phyloP scores from a whole-genome alignment of 2,797 vertebrate species.

The Cynodonichthys magdalenae region DNA sequence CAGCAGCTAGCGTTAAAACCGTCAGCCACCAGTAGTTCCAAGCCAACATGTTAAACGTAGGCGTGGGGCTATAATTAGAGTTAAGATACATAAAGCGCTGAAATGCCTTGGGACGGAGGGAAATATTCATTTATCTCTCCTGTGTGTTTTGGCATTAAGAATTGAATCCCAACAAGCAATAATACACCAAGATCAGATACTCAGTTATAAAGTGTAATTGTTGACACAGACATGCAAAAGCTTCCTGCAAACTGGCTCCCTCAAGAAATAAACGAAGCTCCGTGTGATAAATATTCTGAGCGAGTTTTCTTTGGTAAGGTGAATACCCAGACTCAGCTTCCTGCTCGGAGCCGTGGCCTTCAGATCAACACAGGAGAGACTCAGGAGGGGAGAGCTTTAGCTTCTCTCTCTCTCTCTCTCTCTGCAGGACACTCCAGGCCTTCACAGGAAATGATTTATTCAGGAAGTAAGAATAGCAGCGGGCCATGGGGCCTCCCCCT shows the following conservation, averaged over 20 bases:
- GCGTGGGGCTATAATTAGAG: conserved; percentile 62
- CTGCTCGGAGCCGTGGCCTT: conserved; percentile 46
- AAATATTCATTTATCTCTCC: conserved; percentile 47
- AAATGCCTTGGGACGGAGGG: conserved; percentile 34
- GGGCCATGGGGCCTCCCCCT: conserved; percentile 58
- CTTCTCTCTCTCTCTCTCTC: conserved; percentile 35
- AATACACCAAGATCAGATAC: conserved; percentile 42
- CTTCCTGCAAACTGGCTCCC: conserved; percentile 50
- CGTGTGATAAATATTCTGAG: conserved; percentile 57
- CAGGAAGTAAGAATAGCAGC: conserved; percentile 62
- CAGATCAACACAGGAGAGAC: conserved; percentile 34
- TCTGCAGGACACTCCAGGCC: conserved; percentile 58
- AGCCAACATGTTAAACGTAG: conserved; percentile 42
- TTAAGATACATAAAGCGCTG: conserved; percentile 24
- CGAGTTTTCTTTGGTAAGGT: conserved; percentile 43
- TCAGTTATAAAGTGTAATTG: conserved; percentile 47
- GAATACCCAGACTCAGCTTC: conserved; percentile 53
- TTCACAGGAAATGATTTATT: conserved; percentile 80
- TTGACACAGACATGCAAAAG: conserved; percentile 49
- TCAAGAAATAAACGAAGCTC: conserved; percentile 48
- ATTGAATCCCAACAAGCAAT: conserved; percentile 48
- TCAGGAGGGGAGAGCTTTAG: conserved; percentile 35
- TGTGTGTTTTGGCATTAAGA: conserved; percentile 38
- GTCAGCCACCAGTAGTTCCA: conserved; percentile 52
- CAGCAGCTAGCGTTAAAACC: conserved; percentile 46